Evolutionary conservation across 2,113 vertebrate genomes (phyloP).

Genomic region (Pelodiscus sinensis): DNA sequence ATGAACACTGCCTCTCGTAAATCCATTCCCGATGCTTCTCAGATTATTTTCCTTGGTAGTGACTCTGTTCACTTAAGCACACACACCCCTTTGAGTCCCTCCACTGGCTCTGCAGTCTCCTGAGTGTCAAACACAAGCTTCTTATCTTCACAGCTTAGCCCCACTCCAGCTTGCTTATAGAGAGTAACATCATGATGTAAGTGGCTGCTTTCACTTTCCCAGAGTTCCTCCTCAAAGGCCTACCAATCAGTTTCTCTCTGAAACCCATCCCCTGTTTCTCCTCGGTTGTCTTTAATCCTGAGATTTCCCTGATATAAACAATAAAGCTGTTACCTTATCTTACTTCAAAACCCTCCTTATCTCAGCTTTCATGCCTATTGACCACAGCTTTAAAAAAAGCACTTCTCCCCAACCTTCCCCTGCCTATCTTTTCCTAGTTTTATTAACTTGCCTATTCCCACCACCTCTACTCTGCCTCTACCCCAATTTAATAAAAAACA

Average conservation of each 20-base stretch:
- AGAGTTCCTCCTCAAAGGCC: not conserved
- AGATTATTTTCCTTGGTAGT: not conserved
- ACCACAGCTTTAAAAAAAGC: not conserved
- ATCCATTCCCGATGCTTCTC: not conserved
- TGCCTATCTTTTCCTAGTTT: not conserved
- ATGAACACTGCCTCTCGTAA: not conserved
- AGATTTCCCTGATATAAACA: constrained; percentile 46
- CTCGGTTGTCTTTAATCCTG: not conserved
- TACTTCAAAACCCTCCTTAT: not conserved
- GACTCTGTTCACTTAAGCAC: not conserved
- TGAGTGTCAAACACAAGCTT: not conserved
- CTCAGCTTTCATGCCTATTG: not conserved
- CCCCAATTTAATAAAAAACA: constrained; percentile 33
- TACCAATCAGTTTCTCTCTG: constrained; percentile 3
- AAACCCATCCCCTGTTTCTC: constrained; percentile 30
- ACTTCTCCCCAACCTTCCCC: not conserved
- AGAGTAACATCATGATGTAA: not conserved
- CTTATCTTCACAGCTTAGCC: not conserved
- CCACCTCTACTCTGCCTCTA: constrained; percentile 24
- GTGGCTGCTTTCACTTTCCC: constrained; percentile 14
- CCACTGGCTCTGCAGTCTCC: not conserved
- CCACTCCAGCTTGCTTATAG: not conserved
- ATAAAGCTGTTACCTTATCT: not conserved
- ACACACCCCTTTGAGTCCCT: not conserved
- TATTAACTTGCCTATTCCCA: not conserved